Evolutionary conservation across 2,888 invertebrate genomes (phyloP), one percentile per base, ranked within the genome.

Genomic region (Phania funesta): DNA sequence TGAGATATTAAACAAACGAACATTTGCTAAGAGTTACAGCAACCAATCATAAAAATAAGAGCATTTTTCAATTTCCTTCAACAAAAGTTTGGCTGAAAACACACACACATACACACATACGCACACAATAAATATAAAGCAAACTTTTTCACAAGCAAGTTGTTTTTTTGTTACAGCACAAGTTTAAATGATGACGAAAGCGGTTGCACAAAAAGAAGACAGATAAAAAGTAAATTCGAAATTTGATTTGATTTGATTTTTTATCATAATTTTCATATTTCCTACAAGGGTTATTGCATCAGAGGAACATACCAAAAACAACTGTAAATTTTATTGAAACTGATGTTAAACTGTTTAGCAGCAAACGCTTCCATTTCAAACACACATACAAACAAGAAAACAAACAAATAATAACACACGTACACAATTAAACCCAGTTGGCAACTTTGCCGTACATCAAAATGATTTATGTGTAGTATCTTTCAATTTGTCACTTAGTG

Each of bases 41-140:
- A 82, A 75, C 71, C 84, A 84, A 83, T 83, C 84, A 84, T 80
- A 85, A 84, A 83, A 83, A 84, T 80, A 84, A 81, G 83, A 83
- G 65, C 64, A 83, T 83, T 83, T 85, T 84, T 81, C 84, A 83
- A 84, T 85, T 84, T 85, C 83, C 84, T 84, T 64, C 41, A 26
- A 78, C 78, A 82, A 71, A 41, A 76, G 60, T 60, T 74, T 74
- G n/a, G 26, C 58, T 60, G 4, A 38, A 68, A 60, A 32, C 35
- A n/a, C 65, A 32, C 7, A 29, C 38, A 67, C 41, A n/a, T 7
- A 50, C 35, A 38, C 20, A 41, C 11, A n/a, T 16, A 20, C 11
- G 16, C 20, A 41, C 3, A 54, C 11, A 44, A 41, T 18, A 46
- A 6, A 44, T 44, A 6, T 29, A 38, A 38, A 24, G 11, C 18